These are phyloP conservation scores for Caretta caretta DNA, from an alignment of 2,113 vertebrate genomes.

Conservation along the genomic window DNA sequence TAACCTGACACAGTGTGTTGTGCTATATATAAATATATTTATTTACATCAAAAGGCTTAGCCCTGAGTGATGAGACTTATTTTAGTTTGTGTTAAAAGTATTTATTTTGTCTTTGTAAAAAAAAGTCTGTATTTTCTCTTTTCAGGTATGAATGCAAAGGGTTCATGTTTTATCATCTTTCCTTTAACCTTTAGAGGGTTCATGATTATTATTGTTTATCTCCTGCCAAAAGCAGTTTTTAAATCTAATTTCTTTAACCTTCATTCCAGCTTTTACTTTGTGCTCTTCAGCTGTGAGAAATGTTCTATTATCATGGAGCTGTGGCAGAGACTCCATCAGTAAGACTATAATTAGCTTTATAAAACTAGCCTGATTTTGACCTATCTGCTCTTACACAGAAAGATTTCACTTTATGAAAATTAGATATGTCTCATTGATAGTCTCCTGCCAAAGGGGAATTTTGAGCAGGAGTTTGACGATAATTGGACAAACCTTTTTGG, in stretches of 20 bases:
- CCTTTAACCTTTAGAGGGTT: neutral
- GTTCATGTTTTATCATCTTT: neutral
- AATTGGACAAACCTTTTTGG: conserved; percentile 1
- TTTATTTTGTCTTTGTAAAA: neutral
- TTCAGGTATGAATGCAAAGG: neutral
- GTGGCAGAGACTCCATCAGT: neutral
- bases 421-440: neutral
- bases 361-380: conserved; percentile 31
- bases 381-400: conserved; percentile 11
- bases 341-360: conserved; percentile 38
- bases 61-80: neutral
- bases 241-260: conserved; percentile 14
- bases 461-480: neutral
- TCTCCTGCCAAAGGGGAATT: neutral
- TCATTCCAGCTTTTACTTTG: neutral
- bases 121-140: neutral
- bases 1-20: neutral
- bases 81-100: neutral
- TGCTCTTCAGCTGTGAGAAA: neutral
- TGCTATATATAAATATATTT: neutral
- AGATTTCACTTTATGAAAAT: too few species aligned
- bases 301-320: neutral
- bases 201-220: neutral
- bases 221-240: conserved; percentile 14
- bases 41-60: neutral